Percentiles rank a stretch among this genome's conserved stretches.
Conservation (phyloP, 2,888 invertebrate genomes). For the Helobdella robusta region DNA sequence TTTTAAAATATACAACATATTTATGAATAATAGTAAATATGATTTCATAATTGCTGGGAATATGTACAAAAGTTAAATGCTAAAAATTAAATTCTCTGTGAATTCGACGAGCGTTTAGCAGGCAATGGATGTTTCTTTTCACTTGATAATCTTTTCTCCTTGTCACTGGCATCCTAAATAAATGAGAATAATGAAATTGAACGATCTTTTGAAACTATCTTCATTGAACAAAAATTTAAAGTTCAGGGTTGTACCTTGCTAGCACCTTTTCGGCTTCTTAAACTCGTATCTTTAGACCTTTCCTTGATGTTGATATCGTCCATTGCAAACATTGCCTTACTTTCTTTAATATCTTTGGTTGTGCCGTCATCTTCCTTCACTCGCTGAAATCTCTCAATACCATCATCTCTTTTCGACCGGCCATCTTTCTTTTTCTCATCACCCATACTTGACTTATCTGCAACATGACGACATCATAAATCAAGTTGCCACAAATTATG, state of each 20-base stretch:
- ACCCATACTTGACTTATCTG: background rate
- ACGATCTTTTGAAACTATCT: background rate
- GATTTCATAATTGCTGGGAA: too few species aligned
- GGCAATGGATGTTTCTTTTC: too few species aligned
- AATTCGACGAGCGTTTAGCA: too few species aligned
- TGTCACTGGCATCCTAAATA: constrained; percentile 9
- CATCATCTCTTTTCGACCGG: constrained; percentile 4
- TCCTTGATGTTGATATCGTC: constrained; percentile 7
- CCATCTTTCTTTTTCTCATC: constrained; percentile 8
- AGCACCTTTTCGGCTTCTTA: background rate
- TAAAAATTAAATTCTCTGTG: too few species aligned
- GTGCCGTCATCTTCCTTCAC: background rate
- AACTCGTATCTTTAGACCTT: constrained; percentile 5
- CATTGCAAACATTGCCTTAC: background rate
- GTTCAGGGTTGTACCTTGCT: background rate
- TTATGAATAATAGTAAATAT: too few species aligned
- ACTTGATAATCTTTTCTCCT: constrained; percentile 11
- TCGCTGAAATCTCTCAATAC: background rate
- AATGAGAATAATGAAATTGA: background rate
- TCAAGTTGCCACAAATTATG: background rate
- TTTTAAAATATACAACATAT: too few species aligned
- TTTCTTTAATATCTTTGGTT: background rate
- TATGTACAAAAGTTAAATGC: too few species aligned
- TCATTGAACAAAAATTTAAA: background rate
- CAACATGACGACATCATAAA: background rate